Evolutionary conservation across 2,113 vertebrate genomes (phyloP).

Genomic region (Mungos mungo): DNA sequence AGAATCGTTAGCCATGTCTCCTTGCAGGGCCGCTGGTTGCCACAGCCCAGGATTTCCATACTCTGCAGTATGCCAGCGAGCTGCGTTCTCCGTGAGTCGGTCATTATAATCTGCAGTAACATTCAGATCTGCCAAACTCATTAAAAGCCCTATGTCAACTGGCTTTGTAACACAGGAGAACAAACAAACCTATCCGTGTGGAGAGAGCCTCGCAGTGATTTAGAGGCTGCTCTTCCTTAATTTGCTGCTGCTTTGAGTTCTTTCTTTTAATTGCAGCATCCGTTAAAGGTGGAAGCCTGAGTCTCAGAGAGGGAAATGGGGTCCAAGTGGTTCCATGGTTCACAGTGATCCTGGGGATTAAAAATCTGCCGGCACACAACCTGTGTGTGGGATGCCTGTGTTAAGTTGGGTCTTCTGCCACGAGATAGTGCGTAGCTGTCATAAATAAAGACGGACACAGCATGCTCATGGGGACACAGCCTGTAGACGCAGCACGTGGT

Average conservation of each 20-base stretch:
- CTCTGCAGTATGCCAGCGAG: too few relatives aligned
- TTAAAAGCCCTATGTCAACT: not conserved
- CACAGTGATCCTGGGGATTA: not conserved
- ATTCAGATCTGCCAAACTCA: not conserved
- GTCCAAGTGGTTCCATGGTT: not conserved
- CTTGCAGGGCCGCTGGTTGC: not conserved
- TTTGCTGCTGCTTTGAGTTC: not conserved
- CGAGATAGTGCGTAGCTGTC: not conserved
- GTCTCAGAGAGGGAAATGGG: not conserved
- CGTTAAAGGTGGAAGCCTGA: not conserved
- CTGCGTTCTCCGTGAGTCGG: not conserved
- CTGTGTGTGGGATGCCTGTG: not conserved
- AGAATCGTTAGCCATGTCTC: not conserved
- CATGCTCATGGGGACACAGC: fast-evolving
- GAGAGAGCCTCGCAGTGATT: not conserved
- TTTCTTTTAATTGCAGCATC: not conserved
- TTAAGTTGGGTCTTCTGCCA: not conserved
- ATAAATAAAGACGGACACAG: not conserved
- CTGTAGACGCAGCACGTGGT: not conserved
- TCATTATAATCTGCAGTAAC: not conserved
- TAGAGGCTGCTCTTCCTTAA: not conserved
- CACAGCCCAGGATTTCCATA: not conserved
- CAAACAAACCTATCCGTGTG: not conserved
- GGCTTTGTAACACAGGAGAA: not conserved
- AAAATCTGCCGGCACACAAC: not conserved